phyloP scores from a whole-genome alignment of 2,797 vertebrate genomes.

The Synanceia verrucosa region DNA sequence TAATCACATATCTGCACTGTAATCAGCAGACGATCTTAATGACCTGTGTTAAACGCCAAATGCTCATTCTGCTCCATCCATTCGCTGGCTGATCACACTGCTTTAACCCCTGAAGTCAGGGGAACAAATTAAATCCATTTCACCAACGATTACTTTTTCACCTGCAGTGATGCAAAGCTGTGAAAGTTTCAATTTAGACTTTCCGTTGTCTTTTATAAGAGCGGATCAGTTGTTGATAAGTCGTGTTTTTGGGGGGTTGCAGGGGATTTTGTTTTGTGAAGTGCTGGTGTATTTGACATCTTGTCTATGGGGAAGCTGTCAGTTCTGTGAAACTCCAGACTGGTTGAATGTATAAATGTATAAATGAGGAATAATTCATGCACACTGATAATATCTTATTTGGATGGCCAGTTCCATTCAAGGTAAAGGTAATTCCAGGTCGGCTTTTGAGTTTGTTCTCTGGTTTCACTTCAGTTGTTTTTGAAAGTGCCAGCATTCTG shows the following conservation, averaged over 20 bases:
- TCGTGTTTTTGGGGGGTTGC: background rate
- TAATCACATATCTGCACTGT: conserved; percentile 56
- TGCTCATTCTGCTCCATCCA: conserved; percentile 16
- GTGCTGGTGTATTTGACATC: conserved; percentile 35
- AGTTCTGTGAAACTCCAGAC: conserved; percentile 36
- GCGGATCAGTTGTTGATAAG: background rate
- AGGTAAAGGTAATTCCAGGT: conserved; percentile 43
- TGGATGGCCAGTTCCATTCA: conserved; percentile 32
- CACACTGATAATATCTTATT: conserved; percentile 58
- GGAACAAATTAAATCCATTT: conserved; percentile 43
- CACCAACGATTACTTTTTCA: conserved; percentile 12
- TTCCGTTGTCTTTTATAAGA: background rate
- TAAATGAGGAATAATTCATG: conserved; percentile 73
- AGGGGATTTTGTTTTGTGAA: conserved; percentile 1
- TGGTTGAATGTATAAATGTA: conserved; percentile 51
- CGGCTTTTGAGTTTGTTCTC: conserved; percentile 36
- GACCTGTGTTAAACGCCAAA: conserved; percentile 56
- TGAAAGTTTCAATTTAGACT: conserved; percentile 1
- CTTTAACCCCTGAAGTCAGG: conserved; percentile 14
- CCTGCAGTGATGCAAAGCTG: background rate
- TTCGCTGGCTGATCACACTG: conserved; percentile 37
- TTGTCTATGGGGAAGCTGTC: conserved; percentile 29
- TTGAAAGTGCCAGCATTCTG: conserved; percentile 7
- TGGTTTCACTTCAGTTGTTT: conserved; percentile 26
- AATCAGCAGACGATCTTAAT: conserved; percentile 69